Conservation (phyloP, 2,888 invertebrate species). For the Drosophila niveifrons region DNA sequence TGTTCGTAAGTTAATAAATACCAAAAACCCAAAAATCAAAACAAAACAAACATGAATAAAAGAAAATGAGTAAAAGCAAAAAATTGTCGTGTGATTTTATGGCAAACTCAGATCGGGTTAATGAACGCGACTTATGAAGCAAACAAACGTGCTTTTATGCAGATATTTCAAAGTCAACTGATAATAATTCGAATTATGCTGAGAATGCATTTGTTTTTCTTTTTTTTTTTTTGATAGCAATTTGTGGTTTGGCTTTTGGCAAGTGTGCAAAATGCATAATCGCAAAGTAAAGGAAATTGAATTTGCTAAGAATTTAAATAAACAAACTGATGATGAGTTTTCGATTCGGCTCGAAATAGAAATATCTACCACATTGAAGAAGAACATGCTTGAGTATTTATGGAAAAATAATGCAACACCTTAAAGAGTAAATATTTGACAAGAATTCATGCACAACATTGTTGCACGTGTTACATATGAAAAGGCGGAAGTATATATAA, state of each 20-base stretch:
- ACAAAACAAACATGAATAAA: constrained; percentile 24
- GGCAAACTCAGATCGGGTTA: not conserved
- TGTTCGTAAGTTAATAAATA: constrained; percentile 57
- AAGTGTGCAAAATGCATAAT: not conserved
- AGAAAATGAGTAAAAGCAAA: constrained; percentile 9
- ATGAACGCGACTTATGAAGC: not conserved
- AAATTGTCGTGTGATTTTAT: not conserved
- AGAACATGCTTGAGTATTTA: not conserved
- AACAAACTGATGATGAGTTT: not conserved
- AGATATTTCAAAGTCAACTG: not conserved
- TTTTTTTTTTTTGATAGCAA: not conserved
- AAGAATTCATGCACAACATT: not conserved
- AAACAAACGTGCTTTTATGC: not conserved
- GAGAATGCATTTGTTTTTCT: not conserved
- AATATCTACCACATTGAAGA: not conserved
- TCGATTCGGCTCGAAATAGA: no score
- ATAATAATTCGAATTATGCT: not conserved
- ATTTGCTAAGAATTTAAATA: not conserved
- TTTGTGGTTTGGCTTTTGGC: not conserved
- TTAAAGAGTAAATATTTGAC: not conserved
- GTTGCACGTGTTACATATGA: not conserved
- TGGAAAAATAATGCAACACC: not conserved
- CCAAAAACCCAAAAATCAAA: constrained; percentile 15
- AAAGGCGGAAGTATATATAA: no score
- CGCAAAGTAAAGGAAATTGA: not conserved